These are phyloP conservation scores for Pelobates fuscus DNA, from an alignment of 2,113 vertebrate species.

Conservation along the genomic window DNA sequence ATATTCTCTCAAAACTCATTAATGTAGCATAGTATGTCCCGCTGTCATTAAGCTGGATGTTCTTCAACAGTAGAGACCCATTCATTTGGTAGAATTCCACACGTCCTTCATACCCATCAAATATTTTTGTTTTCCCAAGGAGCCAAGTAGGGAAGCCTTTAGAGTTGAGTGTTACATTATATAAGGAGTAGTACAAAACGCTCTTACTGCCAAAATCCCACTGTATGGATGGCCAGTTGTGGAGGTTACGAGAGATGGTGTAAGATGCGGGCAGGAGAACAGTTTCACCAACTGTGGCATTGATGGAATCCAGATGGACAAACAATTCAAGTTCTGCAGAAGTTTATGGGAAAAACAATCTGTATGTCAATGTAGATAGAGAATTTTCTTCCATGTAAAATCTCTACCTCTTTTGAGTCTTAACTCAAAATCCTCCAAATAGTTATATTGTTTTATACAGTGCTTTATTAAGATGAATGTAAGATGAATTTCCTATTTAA, in stretches of 20 bases:
- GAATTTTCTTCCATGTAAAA: no score
- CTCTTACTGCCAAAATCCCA: not conserved
- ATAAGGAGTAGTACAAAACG: not conserved
- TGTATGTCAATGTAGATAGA: no score
- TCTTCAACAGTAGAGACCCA: not conserved
- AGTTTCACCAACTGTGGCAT: not conserved
- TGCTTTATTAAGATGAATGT: no score
- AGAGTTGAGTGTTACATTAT: not conserved
- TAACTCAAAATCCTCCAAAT: no score
- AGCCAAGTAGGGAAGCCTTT: not conserved
- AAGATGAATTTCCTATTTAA: no score
- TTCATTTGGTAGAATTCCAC: conserved; percentile 1
- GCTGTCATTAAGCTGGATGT: not conserved
- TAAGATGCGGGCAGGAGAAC: conserved; percentile 3
- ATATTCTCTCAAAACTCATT: no score
- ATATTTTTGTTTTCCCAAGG: not conserved
- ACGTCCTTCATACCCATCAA: not conserved
- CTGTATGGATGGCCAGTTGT: no score
- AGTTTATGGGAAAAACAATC: no score
- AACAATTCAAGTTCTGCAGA: no score
- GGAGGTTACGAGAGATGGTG: not conserved
- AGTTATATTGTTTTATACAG: no score
- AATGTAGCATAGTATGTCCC: not conserved
- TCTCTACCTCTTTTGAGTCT: no score
- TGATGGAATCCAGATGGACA: not conserved